These are phyloP conservation scores for Carcinoscorpius rotundicauda DNA, from an alignment of 1,140 invertebrate species.

Conservation along the genomic window DNA sequence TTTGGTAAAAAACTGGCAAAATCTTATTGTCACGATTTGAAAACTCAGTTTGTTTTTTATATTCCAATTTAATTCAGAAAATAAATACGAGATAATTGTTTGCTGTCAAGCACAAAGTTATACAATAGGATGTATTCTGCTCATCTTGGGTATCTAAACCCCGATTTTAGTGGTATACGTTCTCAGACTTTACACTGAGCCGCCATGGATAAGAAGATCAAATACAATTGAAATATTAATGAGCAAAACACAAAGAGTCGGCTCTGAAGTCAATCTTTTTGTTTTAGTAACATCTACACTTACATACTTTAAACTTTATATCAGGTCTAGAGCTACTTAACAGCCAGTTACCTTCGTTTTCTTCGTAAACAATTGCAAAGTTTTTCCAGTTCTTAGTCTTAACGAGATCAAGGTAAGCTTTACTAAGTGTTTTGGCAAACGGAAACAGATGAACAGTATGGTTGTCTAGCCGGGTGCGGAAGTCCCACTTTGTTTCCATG, in stretches of 20 bases:
- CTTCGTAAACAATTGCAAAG: constrained; percentile 91
- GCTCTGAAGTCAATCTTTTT: constrained; percentile 9
- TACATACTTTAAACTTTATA: background rate
- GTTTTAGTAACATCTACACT: background rate
- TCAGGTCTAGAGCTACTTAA: background rate
- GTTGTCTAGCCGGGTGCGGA: constrained; percentile 62
- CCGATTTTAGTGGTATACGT: no score
- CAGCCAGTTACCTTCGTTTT: constrained; percentile 57
- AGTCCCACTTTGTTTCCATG: constrained; percentile 87
- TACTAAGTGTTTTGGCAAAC: constrained; percentile 75
- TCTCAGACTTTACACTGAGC: no score
- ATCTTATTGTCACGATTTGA: no score
- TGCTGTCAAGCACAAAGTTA: no score
- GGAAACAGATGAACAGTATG: constrained; percentile 90
- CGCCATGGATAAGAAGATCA: no score
- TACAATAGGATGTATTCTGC: no score
- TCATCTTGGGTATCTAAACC: no score
- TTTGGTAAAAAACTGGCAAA: no score
- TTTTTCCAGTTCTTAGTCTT: constrained; percentile 81
- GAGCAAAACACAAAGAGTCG: background rate
- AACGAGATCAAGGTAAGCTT: constrained; percentile 80
- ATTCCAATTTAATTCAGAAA: no score
- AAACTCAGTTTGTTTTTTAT: no score
- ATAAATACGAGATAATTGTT: no score
- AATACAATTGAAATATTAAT: no score